Conservation (phyloP, 2,113 vertebrate genomes). For the Anseranas semipalmata region DNA sequence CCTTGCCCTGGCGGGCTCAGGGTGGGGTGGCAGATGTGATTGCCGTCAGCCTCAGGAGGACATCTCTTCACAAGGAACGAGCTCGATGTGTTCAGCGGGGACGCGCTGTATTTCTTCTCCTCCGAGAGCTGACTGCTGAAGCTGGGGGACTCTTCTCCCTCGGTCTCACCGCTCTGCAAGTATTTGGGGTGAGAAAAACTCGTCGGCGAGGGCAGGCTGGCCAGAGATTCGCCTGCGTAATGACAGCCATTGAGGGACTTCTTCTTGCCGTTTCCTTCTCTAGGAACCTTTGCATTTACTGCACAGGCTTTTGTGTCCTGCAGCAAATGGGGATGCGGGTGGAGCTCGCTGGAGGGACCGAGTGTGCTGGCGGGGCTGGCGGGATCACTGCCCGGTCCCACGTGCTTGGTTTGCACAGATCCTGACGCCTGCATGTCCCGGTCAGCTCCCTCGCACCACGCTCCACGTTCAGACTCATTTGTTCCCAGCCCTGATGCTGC, state of each 20-base stretch:
- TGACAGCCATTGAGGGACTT: neutral
- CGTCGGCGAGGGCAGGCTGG: neutral
- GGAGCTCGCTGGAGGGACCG: neutral
- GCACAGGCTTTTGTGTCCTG: neutral
- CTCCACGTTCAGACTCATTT: neutral
- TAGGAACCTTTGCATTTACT: neutral
- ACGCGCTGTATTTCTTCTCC: neutral
- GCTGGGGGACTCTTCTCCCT: neutral
- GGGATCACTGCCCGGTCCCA: neutral
- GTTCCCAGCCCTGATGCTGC: neutral
- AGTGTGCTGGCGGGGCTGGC: neutral
- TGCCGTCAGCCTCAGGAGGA: neutral
- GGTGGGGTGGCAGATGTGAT: rapidly evolving
- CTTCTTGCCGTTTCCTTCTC: neutral
- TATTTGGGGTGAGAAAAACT: neutral
- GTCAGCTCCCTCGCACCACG: neutral
- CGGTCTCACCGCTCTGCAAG: neutral
- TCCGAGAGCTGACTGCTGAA: neutral
- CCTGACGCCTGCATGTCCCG: neutral
- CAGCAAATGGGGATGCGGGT: neutral
- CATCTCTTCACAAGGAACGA: neutral
- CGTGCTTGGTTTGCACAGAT: neutral
- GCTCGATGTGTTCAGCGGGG: rapidly evolving
- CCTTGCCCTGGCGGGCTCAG: neutral
- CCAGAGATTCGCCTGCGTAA: rapidly evolving